These are phyloP conservation scores for Ranitomeya variabilis DNA, from an alignment of 2,113 vertebrate species.

Conservation along the genomic window DNA sequence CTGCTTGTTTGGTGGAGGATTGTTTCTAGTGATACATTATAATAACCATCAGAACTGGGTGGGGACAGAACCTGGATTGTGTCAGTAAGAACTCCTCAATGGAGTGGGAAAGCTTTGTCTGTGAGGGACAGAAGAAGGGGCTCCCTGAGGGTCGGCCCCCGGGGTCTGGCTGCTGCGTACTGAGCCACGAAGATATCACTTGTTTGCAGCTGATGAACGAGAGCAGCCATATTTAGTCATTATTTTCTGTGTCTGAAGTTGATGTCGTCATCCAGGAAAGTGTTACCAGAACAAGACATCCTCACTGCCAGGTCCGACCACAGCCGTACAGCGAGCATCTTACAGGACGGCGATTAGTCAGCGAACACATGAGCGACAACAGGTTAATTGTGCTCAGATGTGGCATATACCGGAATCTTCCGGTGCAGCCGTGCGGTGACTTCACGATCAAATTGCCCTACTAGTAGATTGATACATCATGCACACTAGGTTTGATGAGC, in stretches of 20 bases:
- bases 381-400: conserved; percentile 24
- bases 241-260: neutral
- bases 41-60: too few relatives aligned
- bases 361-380: neutral
- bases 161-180: neutral
- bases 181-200: neutral
- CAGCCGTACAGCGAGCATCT: neutral
- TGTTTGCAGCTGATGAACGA: neutral
- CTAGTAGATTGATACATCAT: too few relatives aligned
- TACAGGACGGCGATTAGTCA: neutral
- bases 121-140: neutral
- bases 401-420: neutral
- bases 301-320: neutral
- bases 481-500: too few relatives aligned
- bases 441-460: too few relatives aligned
- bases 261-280: neutral
- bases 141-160: neutral
- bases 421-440: too few relatives aligned
- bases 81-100: neutral
- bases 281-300: neutral
- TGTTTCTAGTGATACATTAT: too few relatives aligned
- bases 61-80: too few relatives aligned
- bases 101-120: neutral
- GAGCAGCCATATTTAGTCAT: neutral
- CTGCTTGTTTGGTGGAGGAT: too few relatives aligned